Base-by-base conservation (phyloP, 2,797 vertebrate genomes). In the Graptemys geographica region DNA sequence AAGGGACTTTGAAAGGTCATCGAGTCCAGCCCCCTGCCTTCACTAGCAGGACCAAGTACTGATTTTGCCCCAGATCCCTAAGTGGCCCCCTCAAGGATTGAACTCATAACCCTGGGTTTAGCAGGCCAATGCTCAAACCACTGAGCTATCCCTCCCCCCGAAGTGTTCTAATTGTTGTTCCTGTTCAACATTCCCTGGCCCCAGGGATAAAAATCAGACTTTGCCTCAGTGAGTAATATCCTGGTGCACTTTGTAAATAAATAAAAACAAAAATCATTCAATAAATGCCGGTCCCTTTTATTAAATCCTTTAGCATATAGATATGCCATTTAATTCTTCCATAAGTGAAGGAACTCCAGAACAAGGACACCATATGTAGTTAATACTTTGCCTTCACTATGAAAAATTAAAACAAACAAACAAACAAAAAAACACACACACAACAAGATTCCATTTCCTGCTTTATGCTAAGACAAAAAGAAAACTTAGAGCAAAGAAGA, bases 211-310 rank as follows among this genome's bases (percentile, higher is more conserved):
- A 96, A 98, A 97, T 97, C 97, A 97, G 96, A 90, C 96, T 90
- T 81, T 96, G 92, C 81, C 90, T 97, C 92, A 96, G 88, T 94
- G 94, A 97, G 95, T 86, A 95, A 97, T 93, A 97, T 93, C 94
- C 93, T 96, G 93, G 90, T 98, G 94, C 74, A 93, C 90, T 98
- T 97, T 92, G 91, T 96, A 97, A 98, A 98, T 96, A 97, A 98
- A 98, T 97, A 97, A 97, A 98, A 98, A 91, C 91, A 97, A 97
- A 62, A 97, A 96, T 97, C 96, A 97, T 98, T 92, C 96, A 96
- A 96, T 97, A 98, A 98, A 96, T 97, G 91, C 92, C 94, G 93
- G 96, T 97, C 94, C 93, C 72, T 97, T 97, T 97, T 98, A 93
- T 97, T 96, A 94, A 97, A 95, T 92, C 87, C 89, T 95, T 97